Conservation (phyloP, 2,888 invertebrate genomes). For the Monopis laevigella region DNA sequence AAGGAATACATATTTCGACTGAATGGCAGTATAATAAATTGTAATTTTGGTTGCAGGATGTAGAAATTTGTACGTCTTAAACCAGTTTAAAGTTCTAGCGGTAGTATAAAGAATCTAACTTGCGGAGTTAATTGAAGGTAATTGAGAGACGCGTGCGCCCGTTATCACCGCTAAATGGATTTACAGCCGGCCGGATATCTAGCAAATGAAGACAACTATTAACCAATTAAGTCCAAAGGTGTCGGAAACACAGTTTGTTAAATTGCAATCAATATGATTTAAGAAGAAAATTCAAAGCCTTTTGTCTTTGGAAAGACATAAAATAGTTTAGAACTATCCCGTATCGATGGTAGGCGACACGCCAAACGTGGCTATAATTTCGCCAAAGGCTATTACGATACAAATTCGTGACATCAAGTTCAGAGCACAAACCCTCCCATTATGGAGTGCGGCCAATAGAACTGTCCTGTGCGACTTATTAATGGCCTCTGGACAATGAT, state of each 20-base stretch:
- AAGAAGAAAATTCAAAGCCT: background rate
- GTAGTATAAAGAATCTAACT: slow-evolving; percentile 39
- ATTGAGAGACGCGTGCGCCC: slow-evolving; percentile 44
- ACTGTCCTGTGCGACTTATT: slow-evolving; percentile 52
- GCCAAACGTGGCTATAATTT: slow-evolving; percentile 23
- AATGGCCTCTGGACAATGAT: slow-evolving; percentile 55
- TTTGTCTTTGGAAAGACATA: slow-evolving; percentile 7
- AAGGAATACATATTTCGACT: no score
- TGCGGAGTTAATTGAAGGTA: slow-evolving; percentile 44
- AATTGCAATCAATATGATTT: background rate
- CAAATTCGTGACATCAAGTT: slow-evolving; percentile 51
- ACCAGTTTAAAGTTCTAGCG: no score
- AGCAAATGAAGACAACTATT: slow-evolving; percentile 35
- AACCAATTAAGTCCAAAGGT: slow-evolving; percentile 24
- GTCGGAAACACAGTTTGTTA: no score
- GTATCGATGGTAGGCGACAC: slow-evolving; percentile 21
- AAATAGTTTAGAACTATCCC: slow-evolving; percentile 18
- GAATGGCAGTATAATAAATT: no score
- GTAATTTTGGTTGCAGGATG: no score
- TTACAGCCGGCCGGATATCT: slow-evolving; percentile 35
- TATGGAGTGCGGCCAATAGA: slow-evolving; percentile 53
- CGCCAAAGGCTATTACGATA: slow-evolving; percentile 28
- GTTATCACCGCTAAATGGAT: slow-evolving; percentile 36
- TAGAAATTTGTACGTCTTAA: no score
- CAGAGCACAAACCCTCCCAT: slow-evolving; percentile 36